Base-by-base conservation (phyloP, 2,888 invertebrate genomes). In the Meta bourneti region DNA sequence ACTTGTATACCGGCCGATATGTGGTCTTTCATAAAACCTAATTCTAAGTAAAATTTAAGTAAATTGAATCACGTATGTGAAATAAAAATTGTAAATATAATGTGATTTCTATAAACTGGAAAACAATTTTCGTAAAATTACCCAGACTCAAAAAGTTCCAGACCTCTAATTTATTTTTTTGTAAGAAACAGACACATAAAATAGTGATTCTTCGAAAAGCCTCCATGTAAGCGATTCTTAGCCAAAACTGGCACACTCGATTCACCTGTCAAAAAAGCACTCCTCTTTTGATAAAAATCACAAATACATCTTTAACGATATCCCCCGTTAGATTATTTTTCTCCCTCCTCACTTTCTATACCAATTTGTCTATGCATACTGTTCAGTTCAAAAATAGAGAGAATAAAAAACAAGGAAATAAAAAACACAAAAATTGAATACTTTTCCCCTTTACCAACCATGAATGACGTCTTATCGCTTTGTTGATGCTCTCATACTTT, bases 401-500 rank as follows among this genome's bases (percentile, higher is more conserved):
- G 49, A 77, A 2, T 7, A 74, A 34, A 74, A 16, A 51, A 77
- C 8, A 61, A 61, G 13, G 61, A 34, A 61, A 61, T 61, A 61
- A 61, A 16, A 9, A 61, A 61, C 19, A 77, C n/a, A 77, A 77
- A 77, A 77, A 49, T 49, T 48, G 49, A 77, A 61, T 13, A 6
- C 34, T 77, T 77, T 77, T 77, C 51, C 77, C 77, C 77, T 77
- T 77, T 7, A 51, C 74, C 74, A 74, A 20, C 20, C 74, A 51
- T 48, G 77, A 49, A 77, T 77, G 77, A 77, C 77, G 77, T 77
- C 49, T 16, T 16, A n/a, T 51, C 49, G 6, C n/a, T 74, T 77
- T 48, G n/a, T 77, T 77, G 49, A 77, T 13, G 34, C n/a, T n/a
- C 77, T 16, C 13, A 9, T n/a, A 49, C 77, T 77, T 51, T 74